Conservation (phyloP, 2,113 vertebrate genomes). For the Tricholaema leucomelas region DNA sequence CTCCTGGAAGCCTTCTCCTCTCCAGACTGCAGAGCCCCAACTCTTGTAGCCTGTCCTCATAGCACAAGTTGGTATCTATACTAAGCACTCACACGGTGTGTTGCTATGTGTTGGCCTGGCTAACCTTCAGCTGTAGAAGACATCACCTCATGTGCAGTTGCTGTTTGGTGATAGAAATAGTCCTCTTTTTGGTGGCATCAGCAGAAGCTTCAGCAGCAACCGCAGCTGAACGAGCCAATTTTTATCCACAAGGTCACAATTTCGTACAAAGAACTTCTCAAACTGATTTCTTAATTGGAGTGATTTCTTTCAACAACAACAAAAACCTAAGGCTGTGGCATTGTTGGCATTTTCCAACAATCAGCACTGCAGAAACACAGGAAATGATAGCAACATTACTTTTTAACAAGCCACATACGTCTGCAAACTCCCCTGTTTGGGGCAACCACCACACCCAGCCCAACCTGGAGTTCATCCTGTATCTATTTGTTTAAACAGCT, state of each 20-base stretch:
- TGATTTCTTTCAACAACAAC: background rate
- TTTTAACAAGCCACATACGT: background rate
- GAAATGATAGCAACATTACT: background rate
- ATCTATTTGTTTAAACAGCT: background rate
- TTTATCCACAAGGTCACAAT: background rate
- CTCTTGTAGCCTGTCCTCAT: too few species aligned
- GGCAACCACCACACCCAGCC: background rate
- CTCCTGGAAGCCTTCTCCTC: too few species aligned
- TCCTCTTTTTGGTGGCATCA: background rate
- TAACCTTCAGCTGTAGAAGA: background rate
- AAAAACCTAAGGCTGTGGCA: background rate
- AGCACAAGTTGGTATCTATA: too few species aligned
- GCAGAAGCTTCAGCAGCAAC: background rate
- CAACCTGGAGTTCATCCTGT: constrained; percentile 10
- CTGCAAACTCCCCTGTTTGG: background rate
- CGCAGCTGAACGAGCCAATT: background rate
- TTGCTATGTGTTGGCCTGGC: background rate
- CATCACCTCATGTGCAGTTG: background rate
- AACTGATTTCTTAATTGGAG: background rate
- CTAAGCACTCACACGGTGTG: accelerated
- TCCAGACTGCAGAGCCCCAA: too few species aligned
- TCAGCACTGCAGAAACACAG: background rate
- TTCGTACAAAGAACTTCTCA: background rate
- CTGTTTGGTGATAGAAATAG: background rate
- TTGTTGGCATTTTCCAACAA: background rate